Evolutionary conservation across 1,140 invertebrate species (phyloP).

Genomic region (Euglossa dilemma): DNA sequence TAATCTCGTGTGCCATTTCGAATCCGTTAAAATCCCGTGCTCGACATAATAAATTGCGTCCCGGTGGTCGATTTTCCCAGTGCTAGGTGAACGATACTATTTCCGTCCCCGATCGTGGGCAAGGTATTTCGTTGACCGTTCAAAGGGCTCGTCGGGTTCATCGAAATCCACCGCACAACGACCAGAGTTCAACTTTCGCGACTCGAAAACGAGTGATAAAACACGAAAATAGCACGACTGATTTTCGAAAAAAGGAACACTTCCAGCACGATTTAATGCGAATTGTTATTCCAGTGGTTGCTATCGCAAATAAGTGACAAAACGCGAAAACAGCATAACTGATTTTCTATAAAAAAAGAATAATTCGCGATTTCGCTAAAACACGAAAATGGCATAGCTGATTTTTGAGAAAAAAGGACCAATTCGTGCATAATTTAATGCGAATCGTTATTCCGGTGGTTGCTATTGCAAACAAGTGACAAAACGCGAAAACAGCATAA

Average conservation of each 20-base stretch:
- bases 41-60: constrained; percentile 32
- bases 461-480: no score
- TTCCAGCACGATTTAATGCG: no score
- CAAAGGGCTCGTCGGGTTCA: constrained; percentile 31
- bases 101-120: constrained; percentile 55
- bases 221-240: background rate
- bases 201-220: background rate
- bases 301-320: no score
- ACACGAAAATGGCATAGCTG: no score
- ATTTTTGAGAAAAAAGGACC: no score
- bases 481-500: no score
- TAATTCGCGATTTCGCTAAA: no score
- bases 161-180: background rate
- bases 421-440: no score
- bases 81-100: constrained; percentile 64
- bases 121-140: constrained; percentile 44
- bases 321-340: no score
- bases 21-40: constrained; percentile 3
- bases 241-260: background rate
- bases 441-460: no score
- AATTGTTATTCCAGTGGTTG: no score
- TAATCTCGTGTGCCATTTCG: background rate
- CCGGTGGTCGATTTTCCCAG: constrained; percentile 58
- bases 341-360: no score
- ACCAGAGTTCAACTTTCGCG: constrained; percentile 14